Conservation (phyloP, 2,797 vertebrate species). For the Naso thynnoides region DNA sequence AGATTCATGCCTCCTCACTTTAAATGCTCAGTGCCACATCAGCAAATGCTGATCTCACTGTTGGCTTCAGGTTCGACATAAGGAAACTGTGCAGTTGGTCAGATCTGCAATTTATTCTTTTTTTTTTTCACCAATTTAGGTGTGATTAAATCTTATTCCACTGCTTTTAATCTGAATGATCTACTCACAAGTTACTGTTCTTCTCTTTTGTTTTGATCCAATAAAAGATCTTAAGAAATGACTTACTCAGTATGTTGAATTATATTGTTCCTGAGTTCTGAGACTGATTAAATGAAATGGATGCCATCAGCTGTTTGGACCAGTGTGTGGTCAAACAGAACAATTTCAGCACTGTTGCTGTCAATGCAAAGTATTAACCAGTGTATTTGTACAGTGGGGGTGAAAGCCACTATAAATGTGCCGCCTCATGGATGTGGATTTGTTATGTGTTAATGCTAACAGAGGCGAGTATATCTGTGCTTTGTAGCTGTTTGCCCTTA, state of each 20-base stretch:
- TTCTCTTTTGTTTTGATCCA: background rate
- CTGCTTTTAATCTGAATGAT: background rate
- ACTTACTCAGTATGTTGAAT: background rate
- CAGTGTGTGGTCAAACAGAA: background rate
- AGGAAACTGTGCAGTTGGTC: conserved; percentile 25
- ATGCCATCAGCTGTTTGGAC: background rate
- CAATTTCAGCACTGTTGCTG: background rate
- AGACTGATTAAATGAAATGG: background rate
- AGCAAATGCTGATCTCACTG: conserved; percentile 55
- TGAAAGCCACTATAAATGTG: background rate
- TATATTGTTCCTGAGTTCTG: background rate
- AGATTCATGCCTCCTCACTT: conserved; percentile 69
- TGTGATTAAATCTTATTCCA: background rate
- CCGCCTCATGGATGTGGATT: background rate
- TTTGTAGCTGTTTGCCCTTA: background rate
- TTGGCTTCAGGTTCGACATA: conserved; percentile 48
- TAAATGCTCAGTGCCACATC: conserved; percentile 69
- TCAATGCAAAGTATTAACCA: background rate
- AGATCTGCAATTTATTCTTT: conserved; percentile 2
- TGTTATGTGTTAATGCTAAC: background rate
- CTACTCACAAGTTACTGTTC: background rate
- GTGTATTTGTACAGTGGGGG: background rate
- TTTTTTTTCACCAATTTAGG: background rate
- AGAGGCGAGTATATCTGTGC: background rate
- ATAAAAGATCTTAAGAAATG: background rate